Evolutionary conservation across 2,797 vertebrate genomes (phyloP), one percentile per base, ranked within the genome.

Genomic region (Muraenolepis orangiensis): DNA sequence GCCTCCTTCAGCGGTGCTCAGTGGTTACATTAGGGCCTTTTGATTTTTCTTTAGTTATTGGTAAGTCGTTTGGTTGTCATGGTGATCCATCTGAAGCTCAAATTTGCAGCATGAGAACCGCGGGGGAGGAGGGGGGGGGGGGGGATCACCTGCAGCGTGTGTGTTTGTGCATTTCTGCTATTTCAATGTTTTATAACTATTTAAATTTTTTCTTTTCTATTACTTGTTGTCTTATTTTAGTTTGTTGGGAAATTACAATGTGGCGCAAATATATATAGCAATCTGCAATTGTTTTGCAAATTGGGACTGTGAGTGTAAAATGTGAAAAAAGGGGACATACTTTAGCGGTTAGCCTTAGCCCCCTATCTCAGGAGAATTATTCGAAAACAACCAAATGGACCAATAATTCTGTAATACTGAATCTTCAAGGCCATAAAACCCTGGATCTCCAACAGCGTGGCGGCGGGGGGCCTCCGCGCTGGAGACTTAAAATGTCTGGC

Each of bases 301-400:
- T 16, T 18, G 42, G 16, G 18, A n/a, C 51, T n/a, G 51, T n/a
- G 51, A 23, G n/a, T 23, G 51, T 8, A 73, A n/a, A 78, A 72
- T 28, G 74, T 36, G 57, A 84, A 57, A 23, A n/a, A 57, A 23
- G 8, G 82, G 89, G 91, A 85, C 87, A 82, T 87, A 85, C 88
- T 86, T n/a, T 91, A 89, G 85, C 91, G 90, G 90, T 87, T 88
- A 90, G 85, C 23, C 29, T 87, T 92, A 93, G 90, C 92, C 80
- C 90, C 89, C 93, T 51, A 20, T 4, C 20, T 20, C 93, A 91
- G 80, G 23, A 66, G 28, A 16, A 66, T 29, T 29, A 66, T 66
- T 79, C 78, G 85, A 90, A 93, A 93, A 93, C 91, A 92, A 87
- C 89, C 93, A 75, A 93, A 93, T 93, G 91, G 81, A 77, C 89